Evolutionary conservation across 35 echinoderm and acorn worm species (phyloP).

Genomic region (Lytechinus variegatus): DNA sequence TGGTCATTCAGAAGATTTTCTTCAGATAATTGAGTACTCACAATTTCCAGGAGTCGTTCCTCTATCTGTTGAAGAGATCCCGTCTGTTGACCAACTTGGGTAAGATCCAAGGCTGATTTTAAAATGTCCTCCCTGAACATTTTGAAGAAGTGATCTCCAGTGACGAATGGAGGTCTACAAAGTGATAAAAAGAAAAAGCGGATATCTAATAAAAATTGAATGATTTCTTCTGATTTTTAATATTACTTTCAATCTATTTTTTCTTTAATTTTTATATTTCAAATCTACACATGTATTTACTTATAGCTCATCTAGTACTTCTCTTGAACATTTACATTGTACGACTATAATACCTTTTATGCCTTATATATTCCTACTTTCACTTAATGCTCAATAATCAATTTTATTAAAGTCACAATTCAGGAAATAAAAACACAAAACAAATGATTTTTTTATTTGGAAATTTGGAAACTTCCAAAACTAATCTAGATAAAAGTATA

Average conservation of each 20-base stretch:
- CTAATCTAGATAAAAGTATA: background rate
- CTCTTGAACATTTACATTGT: too few species aligned
- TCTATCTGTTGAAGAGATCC: background rate
- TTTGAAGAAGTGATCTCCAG: constrained; percentile 67
- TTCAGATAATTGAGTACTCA: constrained; percentile 1
- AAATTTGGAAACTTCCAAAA: background rate
- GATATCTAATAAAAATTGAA: background rate
- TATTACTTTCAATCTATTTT: too few species aligned
- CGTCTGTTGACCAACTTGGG: constrained; percentile 57
- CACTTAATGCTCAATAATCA: too few species aligned
- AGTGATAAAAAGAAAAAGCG: background rate
- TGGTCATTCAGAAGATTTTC: too few species aligned
- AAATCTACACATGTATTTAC: too few species aligned
- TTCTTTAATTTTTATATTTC: too few species aligned
- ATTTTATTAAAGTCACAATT: background rate
- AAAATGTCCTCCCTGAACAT: constrained; percentile 75
- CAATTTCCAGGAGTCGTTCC: constrained; percentile 36
- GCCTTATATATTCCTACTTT: too few species aligned
- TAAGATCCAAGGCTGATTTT: constrained; percentile 67
- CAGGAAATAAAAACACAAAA: background rate
- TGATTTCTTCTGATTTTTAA: background rate
- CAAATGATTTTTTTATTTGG: background rate
- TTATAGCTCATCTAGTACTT: too few species aligned
- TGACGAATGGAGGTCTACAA: constrained; percentile 72
- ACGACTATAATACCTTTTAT: too few species aligned